Conservation (phyloP, 2,888 invertebrate species). For the Chloroclystis v-ata region DNA sequence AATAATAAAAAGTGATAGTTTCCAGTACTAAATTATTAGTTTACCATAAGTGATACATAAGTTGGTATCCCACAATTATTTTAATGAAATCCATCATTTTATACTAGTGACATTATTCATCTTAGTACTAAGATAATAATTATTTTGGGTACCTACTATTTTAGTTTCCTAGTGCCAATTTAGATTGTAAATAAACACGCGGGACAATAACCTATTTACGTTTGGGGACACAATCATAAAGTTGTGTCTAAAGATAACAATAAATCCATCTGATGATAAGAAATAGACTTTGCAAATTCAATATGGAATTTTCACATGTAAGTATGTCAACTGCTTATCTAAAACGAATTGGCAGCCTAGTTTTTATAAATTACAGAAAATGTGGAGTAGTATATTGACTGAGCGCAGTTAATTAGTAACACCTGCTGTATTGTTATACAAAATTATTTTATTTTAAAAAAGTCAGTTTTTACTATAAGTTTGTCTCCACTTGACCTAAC, state of each 20-base stretch:
- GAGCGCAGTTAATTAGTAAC: background rate
- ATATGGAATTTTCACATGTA: slow-evolving; percentile 45
- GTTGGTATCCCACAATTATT: background rate
- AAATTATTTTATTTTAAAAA: background rate
- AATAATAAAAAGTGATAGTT: background rate
- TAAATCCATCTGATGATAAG: slow-evolving; percentile 31
- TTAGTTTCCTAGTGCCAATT: slow-evolving; percentile 34
- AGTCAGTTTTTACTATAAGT: too few species aligned
- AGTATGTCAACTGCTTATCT: slow-evolving; percentile 50
- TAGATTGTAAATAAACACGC: slow-evolving; percentile 45
- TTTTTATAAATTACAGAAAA: slow-evolving; percentile 1
- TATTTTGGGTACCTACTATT: slow-evolving; percentile 30
- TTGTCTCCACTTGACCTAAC: background rate
- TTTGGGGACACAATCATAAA: slow-evolving; percentile 25
- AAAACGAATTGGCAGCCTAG: slow-evolving; percentile 26
- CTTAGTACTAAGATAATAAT: slow-evolving; percentile 16
- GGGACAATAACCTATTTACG: slow-evolving; percentile 47
- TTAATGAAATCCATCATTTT: slow-evolving; percentile 4
- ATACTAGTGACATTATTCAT: slow-evolving; percentile 2
- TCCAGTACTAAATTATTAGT: background rate
- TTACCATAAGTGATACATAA: background rate
- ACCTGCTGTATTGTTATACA: background rate
- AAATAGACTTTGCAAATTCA: slow-evolving; percentile 31
- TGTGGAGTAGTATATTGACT: slow-evolving; percentile 11
- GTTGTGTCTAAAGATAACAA: slow-evolving; percentile 31